These are phyloP conservation scores for Scortum barcoo DNA, from an alignment of 2,113 vertebrate genomes.

Conservation along the genomic window DNA sequence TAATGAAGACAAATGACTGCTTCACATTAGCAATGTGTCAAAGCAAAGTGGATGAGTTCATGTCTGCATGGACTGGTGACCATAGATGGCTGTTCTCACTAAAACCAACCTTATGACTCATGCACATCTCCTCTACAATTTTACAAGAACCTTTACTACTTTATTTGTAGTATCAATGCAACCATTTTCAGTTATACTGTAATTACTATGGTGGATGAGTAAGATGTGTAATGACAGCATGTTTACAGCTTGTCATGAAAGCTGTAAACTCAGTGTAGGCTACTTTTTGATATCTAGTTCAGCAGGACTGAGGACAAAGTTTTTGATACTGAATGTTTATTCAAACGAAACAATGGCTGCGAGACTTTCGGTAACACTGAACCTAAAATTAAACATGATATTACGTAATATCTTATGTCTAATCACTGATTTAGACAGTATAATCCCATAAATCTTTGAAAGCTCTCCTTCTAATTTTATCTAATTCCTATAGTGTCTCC, in stretches of 20 bases:
- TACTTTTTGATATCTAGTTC: not conserved
- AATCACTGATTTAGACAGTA: not conserved
- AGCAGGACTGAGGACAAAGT: slow-evolving; percentile 21
- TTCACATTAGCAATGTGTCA: not conserved
- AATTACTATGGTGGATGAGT: slow-evolving; percentile 14
- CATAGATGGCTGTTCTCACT: slow-evolving; percentile 42
- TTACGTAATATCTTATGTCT: no score
- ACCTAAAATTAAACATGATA: slow-evolving; percentile 1
- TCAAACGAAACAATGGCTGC: not conserved
- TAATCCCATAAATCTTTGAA: slow-evolving; percentile 13
- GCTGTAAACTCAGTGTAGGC: slow-evolving; percentile 7
- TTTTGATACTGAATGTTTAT: slow-evolving; percentile 17
- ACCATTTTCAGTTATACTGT: slow-evolving; percentile 3
- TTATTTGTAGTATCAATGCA: slow-evolving; percentile 5
- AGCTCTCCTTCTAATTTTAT: not conserved
- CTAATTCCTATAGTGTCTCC: not conserved
- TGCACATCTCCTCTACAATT: not conserved
- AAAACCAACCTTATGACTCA: slow-evolving; percentile 56
- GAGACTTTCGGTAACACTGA: not conserved
- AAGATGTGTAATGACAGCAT: not conserved
- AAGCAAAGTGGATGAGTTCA: slow-evolving; percentile 34
- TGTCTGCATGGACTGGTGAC: slow-evolving; percentile 17
- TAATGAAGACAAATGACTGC: not conserved
- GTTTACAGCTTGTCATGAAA: slow-evolving; percentile 22
- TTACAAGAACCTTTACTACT: not conserved